phyloP scores from a whole-genome alignment of 2,797 vertebrate genomes.

The Schizopygopsis malacanthus region DNA sequence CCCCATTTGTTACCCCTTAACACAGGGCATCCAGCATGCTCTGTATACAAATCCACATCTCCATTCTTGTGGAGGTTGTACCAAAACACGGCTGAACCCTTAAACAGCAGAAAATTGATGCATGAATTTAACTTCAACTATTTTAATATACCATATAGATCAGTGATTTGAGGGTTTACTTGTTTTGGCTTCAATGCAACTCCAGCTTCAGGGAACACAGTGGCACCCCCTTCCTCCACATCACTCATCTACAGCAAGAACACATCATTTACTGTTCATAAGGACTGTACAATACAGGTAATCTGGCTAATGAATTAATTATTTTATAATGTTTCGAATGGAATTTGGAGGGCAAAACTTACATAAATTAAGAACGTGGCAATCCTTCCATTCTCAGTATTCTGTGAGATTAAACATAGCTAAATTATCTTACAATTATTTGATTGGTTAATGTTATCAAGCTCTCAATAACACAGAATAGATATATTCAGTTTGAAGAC shows the following conservation, averaged over 20 bases:
- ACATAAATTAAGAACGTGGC: constrained; percentile 13
- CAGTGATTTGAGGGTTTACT: constrained; percentile 62
- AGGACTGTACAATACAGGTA: neutral
- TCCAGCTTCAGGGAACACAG: constrained; percentile 84
- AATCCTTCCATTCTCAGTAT: neutral
- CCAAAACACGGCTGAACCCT: constrained; percentile 27
- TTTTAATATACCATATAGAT: neutral
- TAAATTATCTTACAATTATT: neutral
- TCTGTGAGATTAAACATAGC: neutral
- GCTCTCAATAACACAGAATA: neutral
- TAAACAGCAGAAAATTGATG: neutral
- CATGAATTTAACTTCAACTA: neutral
- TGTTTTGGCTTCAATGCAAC: constrained; percentile 83
- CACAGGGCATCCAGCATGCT: constrained; percentile 26
- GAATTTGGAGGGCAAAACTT: neutral
- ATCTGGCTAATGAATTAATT: constrained; percentile 7
- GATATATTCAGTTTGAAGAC: neutral
- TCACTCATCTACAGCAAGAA: constrained; percentile 80
- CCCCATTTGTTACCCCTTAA: constrained; percentile 13
- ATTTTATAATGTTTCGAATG: neutral
- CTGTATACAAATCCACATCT: neutral
- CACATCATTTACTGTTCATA: neutral
- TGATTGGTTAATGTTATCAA: neutral
- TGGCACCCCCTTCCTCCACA: constrained; percentile 85
- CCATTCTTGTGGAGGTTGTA: constrained; percentile 7